Evolutionary conservation across 2,888 invertebrate species (phyloP).

Genomic region (Beris morrisii): DNA sequence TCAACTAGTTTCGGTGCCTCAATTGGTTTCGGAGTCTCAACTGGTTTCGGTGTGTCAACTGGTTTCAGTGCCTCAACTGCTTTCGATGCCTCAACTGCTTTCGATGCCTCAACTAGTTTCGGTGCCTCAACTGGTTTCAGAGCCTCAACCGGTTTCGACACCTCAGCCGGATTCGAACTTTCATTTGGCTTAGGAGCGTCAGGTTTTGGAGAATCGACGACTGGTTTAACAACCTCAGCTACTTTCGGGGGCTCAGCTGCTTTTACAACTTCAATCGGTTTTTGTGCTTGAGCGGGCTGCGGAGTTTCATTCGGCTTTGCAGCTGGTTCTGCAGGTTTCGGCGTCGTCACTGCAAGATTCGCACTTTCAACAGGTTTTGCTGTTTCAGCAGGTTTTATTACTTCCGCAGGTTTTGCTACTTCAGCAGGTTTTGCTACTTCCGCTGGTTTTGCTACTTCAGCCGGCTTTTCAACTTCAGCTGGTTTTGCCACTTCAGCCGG

Average conservation of each 20-base stretch:
- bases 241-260: slow-evolving; percentile 4
- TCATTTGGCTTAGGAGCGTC: slow-evolving; percentile 5
- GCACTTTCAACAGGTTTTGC: slow-evolving; percentile 55
- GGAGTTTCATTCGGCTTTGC: slow-evolving; percentile 70
- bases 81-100: slow-evolving; percentile 55
- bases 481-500: slow-evolving; percentile 63
- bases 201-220: too few relatives aligned
- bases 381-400: slow-evolving; percentile 62
- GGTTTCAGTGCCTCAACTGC: slow-evolving; percentile 90
- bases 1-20: slow-evolving; percentile 61
- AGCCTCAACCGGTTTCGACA: slow-evolving; percentile 22
- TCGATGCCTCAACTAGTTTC: slow-evolving; percentile 55
- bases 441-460: slow-evolving; percentile 70
- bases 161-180: slow-evolving; percentile 5
- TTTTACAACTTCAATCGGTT: neutral
- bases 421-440: slow-evolving; percentile 81
- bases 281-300: neutral
- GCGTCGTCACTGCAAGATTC: slow-evolving; percentile 59
- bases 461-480: neutral
- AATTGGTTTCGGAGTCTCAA: slow-evolving; percentile 58
- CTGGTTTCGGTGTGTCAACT: slow-evolving; percentile 64
- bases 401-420: slow-evolving; percentile 48
- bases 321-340: slow-evolving; percentile 72
- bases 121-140: slow-evolving; percentile 83
- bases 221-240: slow-evolving; percentile 57